Base-by-base conservation (phyloP, 2,888 invertebrate genomes). In the Scelioninae gen. 2 region DNA sequence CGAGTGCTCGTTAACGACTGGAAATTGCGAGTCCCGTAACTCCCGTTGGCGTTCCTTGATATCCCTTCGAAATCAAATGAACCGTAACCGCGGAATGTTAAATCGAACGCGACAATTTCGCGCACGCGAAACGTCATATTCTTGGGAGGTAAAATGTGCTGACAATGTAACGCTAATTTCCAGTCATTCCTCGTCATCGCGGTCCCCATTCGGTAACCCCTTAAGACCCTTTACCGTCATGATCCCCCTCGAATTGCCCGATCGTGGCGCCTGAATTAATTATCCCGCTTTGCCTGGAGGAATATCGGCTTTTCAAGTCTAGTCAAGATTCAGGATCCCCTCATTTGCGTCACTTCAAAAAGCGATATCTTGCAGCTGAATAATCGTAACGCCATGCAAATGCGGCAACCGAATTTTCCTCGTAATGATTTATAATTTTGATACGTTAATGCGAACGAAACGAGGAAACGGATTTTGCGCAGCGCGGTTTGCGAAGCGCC, bases 251-350 rank as follows among this genome's bases (percentile, higher is more conserved):
- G 64, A 68, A 72, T 75, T 75, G 39, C 69, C 35, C 57, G 63
- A 70, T 74, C 70, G 70, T 67, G 52, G 39, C 50, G 53, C 60
- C 65, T 72, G 71, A 75, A 75, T 72, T 75, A 72, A 75, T 75
- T 72, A 75, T 72, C 65, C 37, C 65, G 64, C 65, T 72, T 60
- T 65, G 60, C 61, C 69, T 61, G 53, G 57, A 75, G 75, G 50
- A 72, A 72, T 65, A 75, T 64, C 68, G 69, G 52, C 75, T 75
- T 69, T 75, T 69, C 68, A 67, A 73, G 69, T 69, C 60, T 61
- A 72, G 69, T 73, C 75, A 52, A 58, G 72, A 50, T 57, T 69
- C 48, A 35, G 57, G 37, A 68, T 73, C 69, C 65, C 60, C 60
- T 69, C 68, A 63, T 63, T 72, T 45, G 28, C 60, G 55, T 16